phyloP scores from a whole-genome alignment of 2,888 invertebrate genomes.

The Cheilosia scutellata region DNA sequence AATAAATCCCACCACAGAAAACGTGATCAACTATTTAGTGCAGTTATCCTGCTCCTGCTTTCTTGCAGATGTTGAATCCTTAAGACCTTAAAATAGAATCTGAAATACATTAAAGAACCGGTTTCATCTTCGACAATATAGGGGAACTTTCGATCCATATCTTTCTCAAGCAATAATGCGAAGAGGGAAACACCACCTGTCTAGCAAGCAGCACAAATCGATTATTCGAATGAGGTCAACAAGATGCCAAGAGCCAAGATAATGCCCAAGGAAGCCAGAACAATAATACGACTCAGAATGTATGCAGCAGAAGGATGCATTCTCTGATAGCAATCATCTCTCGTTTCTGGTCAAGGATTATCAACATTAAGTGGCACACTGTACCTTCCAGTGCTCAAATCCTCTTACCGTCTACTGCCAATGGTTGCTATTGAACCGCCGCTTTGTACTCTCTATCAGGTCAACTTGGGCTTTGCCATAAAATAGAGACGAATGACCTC shows the following conservation, averaged over 20 bases:
- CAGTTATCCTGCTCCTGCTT: too few species aligned
- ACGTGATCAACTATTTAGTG: too few species aligned
- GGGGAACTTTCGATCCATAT: background rate
- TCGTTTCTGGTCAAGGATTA: constrained; percentile 13
- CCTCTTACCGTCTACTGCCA: constrained; percentile 6
- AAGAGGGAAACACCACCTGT: background rate
- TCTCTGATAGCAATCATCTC: constrained; percentile 3
- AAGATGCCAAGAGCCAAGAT: constrained; percentile 9
- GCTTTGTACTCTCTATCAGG: background rate
- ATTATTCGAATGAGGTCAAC: constrained; percentile 50
- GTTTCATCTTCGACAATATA: too few species aligned
- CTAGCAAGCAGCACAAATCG: constrained; percentile 26
- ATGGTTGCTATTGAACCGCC: background rate
- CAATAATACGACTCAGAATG: constrained; percentile 22
- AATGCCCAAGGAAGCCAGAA: background rate
- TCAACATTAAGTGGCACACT: background rate
- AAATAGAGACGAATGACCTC: background rate
- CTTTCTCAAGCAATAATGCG: background rate
- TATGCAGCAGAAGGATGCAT: constrained; percentile 10
- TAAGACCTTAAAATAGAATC: too few species aligned
- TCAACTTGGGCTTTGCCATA: constrained; percentile 3
- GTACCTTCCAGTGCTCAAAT: background rate
- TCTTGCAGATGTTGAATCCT: too few species aligned
- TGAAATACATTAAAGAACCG: too few species aligned
- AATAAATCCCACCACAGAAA: too few species aligned